Percentiles rank a stretch among this genome's conserved stretches.
Evolutionary conservation across 1,140 invertebrate species (phyloP).

Genomic region (Teleopsis dalmanni): DNA sequence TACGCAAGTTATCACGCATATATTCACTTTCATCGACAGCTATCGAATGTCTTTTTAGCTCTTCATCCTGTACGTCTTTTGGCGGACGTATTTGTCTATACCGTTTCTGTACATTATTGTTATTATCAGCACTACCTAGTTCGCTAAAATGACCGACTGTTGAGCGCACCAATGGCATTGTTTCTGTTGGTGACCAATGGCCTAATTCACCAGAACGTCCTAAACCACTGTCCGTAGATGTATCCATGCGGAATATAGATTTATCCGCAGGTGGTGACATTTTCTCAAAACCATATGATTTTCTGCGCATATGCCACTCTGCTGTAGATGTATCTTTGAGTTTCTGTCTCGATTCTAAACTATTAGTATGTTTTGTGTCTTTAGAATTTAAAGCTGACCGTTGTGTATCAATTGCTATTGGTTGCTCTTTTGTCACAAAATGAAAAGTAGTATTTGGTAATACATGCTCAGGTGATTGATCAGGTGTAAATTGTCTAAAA

Average conservation of each 20-base stretch:
- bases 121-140: neutral
- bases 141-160: constrained; percentile 17
- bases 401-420: constrained; percentile 18
- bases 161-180: constrained; percentile 12
- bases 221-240: constrained; percentile 64
- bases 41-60: constrained; percentile 51
- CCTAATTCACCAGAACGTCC: constrained; percentile 60
- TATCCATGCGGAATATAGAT: constrained; percentile 50
- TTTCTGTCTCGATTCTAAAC: constrained; percentile 49
- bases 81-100: neutral
- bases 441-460: constrained; percentile 5
- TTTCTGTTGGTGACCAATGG: constrained; percentile 42
- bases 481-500: neutral
- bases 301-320: constrained; percentile 61
- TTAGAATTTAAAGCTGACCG: neutral
- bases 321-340: constrained; percentile 45
- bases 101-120: neutral
- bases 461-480: constrained; percentile 17
- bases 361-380: constrained; percentile 43
- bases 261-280: constrained; percentile 49
- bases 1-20: constrained; percentile 31
- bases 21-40: constrained; percentile 52
- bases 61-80: constrained; percentile 16
- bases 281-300: constrained; percentile 67
- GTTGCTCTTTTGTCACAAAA: constrained; percentile 14